phyloP scores from a whole-genome alignment of 92 coral and sea anemone genomes.

The Porites cylindrica region DNA sequence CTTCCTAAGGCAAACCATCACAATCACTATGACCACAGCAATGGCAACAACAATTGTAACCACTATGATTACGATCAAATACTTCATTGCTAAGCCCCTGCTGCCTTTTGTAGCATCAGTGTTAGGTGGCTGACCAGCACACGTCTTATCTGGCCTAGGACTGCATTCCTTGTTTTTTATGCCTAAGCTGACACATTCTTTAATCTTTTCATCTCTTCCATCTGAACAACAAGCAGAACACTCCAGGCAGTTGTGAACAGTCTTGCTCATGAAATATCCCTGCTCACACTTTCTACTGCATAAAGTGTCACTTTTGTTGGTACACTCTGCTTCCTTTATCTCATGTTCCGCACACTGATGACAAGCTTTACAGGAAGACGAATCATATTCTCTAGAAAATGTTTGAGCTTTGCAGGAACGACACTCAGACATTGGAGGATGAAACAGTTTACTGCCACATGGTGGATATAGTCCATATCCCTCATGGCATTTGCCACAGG shows the following conservation, averaged over 20 bases:
- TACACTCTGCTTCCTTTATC: not conserved
- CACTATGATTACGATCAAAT: no score
- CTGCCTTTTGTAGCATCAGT: no score
- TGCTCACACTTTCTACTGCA: constrained; percentile 25
- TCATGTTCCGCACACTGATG: constrained; percentile 18
- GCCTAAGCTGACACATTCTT: no score
- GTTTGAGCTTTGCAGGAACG: not conserved
- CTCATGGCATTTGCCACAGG: not conserved
- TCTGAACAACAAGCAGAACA: no score
- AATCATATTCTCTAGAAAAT: not conserved
- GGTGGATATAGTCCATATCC: not conserved
- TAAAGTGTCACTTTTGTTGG: not conserved
- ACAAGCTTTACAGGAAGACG: constrained; percentile 4
- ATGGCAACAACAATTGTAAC: no score
- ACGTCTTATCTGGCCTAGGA: no score
- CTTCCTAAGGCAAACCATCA: no score
- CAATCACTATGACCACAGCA: no score
- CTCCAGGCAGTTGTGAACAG: not conserved
- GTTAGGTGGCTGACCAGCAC: no score
- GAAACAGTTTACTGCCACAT: not conserved
- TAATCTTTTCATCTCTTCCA: no score
- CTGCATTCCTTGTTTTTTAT: no score
- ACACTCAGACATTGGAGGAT: not conserved
- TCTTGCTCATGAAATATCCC: constrained; percentile 7
- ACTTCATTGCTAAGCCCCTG: no score